phyloP scores from a whole-genome alignment of 1,140 invertebrate species.

The Orchesella cincta region DNA sequence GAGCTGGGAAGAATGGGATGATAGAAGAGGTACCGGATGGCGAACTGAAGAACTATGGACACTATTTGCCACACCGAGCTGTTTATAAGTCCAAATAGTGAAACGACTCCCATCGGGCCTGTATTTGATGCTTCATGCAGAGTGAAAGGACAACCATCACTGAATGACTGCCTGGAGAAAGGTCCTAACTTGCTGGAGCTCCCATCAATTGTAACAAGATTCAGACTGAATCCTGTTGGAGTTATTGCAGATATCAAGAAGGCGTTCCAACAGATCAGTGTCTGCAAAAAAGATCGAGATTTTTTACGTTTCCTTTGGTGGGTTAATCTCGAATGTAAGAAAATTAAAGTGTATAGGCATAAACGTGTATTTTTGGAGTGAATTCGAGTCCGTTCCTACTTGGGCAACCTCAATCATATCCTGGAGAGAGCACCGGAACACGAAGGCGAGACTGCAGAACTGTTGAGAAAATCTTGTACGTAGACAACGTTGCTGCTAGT shows the following conservation, averaged over 20 bases:
- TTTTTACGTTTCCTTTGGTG: neutral
- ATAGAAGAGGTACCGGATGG: slow-evolving; percentile 50
- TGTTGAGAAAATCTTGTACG: neutral
- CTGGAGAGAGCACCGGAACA: neutral
- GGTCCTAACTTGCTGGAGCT: slow-evolving; percentile 56
- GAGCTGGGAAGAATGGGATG: slow-evolving; percentile 50
- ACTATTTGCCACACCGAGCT: neutral
- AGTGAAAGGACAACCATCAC: neutral
- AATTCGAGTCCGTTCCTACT: slow-evolving; percentile 32
- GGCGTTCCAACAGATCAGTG: neutral
- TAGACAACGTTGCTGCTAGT: neutral
- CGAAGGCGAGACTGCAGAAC: neutral
- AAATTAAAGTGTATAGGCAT: slow-evolving; percentile 18
- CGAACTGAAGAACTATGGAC: slow-evolving; percentile 38
- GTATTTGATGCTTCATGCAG: slow-evolving; percentile 7
- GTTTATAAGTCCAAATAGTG: neutral
- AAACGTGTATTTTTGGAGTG: slow-evolving; percentile 23
- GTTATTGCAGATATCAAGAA: slow-evolving; percentile 48
- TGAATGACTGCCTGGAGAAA: neutral
- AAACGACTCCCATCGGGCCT: neutral
- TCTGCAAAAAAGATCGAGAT: neutral
- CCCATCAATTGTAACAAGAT: slow-evolving; percentile 53
- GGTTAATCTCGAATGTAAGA: too few relatives aligned
- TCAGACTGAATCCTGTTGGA: slow-evolving; percentile 54
- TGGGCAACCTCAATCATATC: neutral